Base-by-base conservation (phyloP, 37 sponge, comb jelly and placozoan genomes). In the Halisarca cf. caerulea region DNA sequence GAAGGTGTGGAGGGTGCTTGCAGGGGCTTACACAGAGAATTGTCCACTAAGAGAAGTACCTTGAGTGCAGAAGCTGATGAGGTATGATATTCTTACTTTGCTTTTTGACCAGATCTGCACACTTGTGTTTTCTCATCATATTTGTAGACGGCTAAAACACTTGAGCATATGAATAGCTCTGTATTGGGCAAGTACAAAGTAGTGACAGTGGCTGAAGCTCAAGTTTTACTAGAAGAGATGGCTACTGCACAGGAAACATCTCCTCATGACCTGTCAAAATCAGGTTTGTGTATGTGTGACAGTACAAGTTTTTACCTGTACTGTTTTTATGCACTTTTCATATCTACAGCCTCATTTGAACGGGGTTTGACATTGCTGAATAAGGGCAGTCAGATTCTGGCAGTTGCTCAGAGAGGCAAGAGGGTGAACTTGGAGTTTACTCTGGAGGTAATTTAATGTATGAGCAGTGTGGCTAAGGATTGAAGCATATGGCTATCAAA, bases 111-210 rank as follows among this genome's bases (percentile, higher is more conserved):
- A 14, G 11, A 14, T 47, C 6, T 47, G 6, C 51, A 47, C 51
- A 14, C 11, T 6, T 47, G 11, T 47, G 51, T 47, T 47, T 6
- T 14, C 11, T 47, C 9, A 24, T 32, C 62, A 4, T 72, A 2
- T 78, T 9, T 77, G 1, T 71, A 95, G 95, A 92, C 91, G 55
- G 55, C 38, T 0, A 95, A 91, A 74, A 91, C 95, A 0, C 68
- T 91, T 45, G 64, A 87, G 59, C 90, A 89, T 68, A 89, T 95
- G 88, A 34, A 86, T 62, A 20, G 51, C 20, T 72, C 69, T 20
- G 86, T 81, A 72, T 55, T 93, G 58, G 59, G 68, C 74, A 86
- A 80, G 59, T 87, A 87, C 55, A 86, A 87, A 75, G 54, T 93
- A 15, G 84, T 78, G 2, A 64, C 82, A 18, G 73, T 87, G 27